phyloP scores from a whole-genome alignment of 1,140 invertebrate species.

The Aphaenogaster floridana region DNA sequence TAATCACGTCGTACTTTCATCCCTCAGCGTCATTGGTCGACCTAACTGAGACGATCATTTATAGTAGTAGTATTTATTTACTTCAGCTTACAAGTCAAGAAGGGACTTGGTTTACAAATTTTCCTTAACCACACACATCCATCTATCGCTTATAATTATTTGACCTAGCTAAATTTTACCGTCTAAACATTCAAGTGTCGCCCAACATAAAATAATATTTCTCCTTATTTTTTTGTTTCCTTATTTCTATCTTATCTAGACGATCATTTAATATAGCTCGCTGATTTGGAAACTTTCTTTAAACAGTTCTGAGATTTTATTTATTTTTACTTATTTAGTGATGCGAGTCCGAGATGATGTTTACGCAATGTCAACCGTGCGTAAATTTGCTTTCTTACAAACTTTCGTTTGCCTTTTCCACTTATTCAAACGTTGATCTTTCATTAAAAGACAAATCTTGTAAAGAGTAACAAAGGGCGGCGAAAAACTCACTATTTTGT shows the following conservation, averaged over 20 bases:
- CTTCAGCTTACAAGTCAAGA: too few species aligned
- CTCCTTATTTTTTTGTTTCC: too few species aligned
- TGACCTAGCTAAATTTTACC: too few species aligned
- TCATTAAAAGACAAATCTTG: neutral
- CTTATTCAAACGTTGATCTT: neutral
- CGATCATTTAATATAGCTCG: neutral
- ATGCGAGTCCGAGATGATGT: conserved; percentile 2
- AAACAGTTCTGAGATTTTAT: neutral
- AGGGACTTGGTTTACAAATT: too few species aligned
- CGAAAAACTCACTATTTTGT: conserved; percentile 41
- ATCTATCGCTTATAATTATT: too few species aligned
- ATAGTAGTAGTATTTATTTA: neutral
- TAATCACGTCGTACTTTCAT: neutral
- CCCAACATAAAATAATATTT: too few species aligned
- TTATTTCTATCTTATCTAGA: neutral
- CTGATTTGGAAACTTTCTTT: neutral
- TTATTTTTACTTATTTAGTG: conserved; percentile 19
- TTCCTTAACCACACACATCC: too few species aligned
- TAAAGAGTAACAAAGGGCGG: neutral
- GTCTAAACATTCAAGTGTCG: too few species aligned
- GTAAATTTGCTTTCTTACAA: neutral
- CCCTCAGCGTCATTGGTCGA: neutral
- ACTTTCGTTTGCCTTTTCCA: neutral
- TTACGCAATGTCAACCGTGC: neutral
- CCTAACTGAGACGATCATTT: neutral